Base-by-base conservation (phyloP, 2,797 vertebrate species). In the Crenuchus spilurus region DNA sequence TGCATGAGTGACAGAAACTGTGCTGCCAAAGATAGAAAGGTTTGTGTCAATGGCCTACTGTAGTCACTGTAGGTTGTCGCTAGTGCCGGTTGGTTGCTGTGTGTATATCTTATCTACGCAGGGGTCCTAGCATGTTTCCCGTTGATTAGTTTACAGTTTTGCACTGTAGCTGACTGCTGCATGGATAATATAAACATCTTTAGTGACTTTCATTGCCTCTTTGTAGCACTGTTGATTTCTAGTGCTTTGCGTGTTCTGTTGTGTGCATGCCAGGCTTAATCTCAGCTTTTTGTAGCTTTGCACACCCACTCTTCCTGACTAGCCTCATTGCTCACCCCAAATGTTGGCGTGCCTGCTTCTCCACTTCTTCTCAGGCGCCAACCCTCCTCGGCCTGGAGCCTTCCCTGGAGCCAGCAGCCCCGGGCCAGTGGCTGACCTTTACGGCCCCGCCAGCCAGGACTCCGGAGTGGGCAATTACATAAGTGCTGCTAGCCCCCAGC, bases 381-480 rank as follows among this genome's bases (percentile, higher is more conserved):
- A 92, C 87, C 92, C 94, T 39, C 92, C 92, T 70, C 93, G 94
- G 84, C 94, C 94, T 46, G 94, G 94, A 90, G 94, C 92, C 70
- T 95, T 96, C 87, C 95, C 94, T 58, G 95, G 95, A 79, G 94
- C 94, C 89, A 95, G 92, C 93, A 95, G 97, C 92, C 97, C 97
- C 81, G 97, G 97, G 80, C 97, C 97, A 16, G 96, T 98, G 81
- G 95, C 96, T 74, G 97, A 99, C 88, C 93, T 99, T 88, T 99
- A 98, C 77, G 96, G 96, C 87, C 94, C 96, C 52, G 94, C 95
- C 92, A 98, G 94, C 92, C 97, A 99, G 94, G 97, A 99, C 86
- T 98, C 97, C 82, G 95, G 94, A 86, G 97, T 99, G 90, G 96
- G 91, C 76, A 94, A 93, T 87, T 94, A 93, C 89, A 94, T 94